phyloP scores from a whole-genome alignment of 2,113 vertebrate species.

The Planiliza haematocheilus region DNA sequence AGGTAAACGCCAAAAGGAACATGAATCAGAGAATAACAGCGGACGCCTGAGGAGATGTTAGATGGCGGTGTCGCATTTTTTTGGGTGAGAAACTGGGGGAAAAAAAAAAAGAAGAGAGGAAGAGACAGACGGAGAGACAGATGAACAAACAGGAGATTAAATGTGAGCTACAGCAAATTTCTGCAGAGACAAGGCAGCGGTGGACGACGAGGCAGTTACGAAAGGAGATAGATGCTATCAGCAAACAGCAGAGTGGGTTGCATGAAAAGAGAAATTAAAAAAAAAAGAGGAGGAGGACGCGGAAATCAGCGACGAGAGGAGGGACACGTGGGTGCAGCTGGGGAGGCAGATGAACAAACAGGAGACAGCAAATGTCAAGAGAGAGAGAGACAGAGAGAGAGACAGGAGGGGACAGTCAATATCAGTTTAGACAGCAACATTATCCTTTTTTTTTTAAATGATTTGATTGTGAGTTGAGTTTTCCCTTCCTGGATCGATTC shows the following conservation, averaged over 20 bases:
- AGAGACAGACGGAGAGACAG: slow-evolving; percentile 23
- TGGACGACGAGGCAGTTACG: slow-evolving; percentile 16
- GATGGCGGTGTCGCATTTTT: slow-evolving; percentile 17
- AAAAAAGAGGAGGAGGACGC: slow-evolving; percentile 1
- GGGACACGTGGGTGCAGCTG: slow-evolving; percentile 11
- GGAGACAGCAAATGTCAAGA: slow-evolving; percentile 53
- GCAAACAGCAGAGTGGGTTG: slow-evolving; percentile 4
- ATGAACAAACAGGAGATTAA: slow-evolving; percentile 55
- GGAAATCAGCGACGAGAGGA: slow-evolving; percentile 21
- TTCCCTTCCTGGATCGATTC: not conserved
- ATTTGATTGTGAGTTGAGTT: not conserved
- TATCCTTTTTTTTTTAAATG: not conserved
- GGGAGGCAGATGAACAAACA: slow-evolving; percentile 56
- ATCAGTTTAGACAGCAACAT: not conserved
- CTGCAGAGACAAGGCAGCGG: slow-evolving; percentile 22
- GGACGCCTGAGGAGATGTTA: slow-evolving; percentile 14
- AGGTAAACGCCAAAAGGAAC: slow-evolving; percentile 35
- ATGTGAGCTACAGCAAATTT: slow-evolving; percentile 29
- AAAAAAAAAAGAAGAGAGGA: not conserved
- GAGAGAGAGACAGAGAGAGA: slow-evolving; percentile 1
- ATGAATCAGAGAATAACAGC: not conserved
- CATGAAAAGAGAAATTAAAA: not conserved
- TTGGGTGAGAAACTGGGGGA: not conserved
- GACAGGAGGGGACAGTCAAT: not conserved
- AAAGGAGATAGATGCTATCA: slow-evolving; percentile 21